phyloP scores from a whole-genome alignment of 2,797 vertebrate species.

The Sebastolobus alascanus region DNA sequence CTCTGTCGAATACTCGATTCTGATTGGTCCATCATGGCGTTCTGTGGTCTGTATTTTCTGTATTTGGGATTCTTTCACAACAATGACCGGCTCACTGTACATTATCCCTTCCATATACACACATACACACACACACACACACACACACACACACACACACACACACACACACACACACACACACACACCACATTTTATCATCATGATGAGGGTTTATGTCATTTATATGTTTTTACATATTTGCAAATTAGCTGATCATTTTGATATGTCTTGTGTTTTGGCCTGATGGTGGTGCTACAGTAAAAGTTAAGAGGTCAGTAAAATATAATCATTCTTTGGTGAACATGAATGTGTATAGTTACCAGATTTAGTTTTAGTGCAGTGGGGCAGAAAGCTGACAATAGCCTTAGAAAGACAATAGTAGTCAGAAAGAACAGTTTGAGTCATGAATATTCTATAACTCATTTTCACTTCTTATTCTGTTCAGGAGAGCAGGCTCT shows the following conservation, averaged over 20 bases:
- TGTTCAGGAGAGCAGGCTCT: neutral
- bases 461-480: neutral
- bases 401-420: neutral
- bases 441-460: neutral
- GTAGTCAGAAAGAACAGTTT: neutral
- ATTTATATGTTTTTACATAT: neutral
- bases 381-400: neutral
- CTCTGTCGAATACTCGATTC: no score
- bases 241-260: neutral
- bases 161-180: no score
- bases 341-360: neutral
- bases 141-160: no score
- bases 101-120: no score
- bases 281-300: slow-evolving; percentile 6
- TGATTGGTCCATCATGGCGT: no score
- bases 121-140: no score
- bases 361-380: neutral
- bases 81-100: no score
- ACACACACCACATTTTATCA: no score
- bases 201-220: neutral
- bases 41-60: no score
- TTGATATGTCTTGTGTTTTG: neutral
- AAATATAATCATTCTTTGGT: neutral
- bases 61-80: no score
- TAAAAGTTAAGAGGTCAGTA: neutral